Evolutionary conservation across 2,888 invertebrate genomes (phyloP).

Genomic region (Dynastes tityus): DNA sequence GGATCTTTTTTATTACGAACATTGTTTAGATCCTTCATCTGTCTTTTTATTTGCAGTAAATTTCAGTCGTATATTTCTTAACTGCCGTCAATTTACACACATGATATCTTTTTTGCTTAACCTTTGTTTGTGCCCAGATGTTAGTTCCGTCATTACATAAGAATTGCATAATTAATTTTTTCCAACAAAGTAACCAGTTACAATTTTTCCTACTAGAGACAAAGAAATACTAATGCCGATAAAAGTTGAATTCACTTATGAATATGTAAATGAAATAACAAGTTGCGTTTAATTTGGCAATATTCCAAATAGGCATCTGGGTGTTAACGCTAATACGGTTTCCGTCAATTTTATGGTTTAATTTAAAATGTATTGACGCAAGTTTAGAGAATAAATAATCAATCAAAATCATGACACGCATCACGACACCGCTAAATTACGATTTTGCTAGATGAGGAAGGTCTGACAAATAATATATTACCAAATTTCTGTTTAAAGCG

Average conservation of each 20-base stretch:
- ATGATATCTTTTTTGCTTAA: background rate
- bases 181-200: background rate
- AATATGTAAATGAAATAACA: background rate
- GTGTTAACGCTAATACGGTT: background rate
- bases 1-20: too few relatives aligned
- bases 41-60: too few relatives aligned
- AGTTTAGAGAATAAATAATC: background rate
- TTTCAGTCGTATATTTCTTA: too few relatives aligned
- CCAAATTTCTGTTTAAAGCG: constrained; percentile 1
- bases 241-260: background rate
- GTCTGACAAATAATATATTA: constrained; percentile 36
- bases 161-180: constrained; percentile 1
- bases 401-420: constrained; percentile 19
- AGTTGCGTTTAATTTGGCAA: background rate
- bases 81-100: background rate
- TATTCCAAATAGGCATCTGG: background rate
- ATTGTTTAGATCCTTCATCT: too few relatives aligned
- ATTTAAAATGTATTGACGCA: constrained; percentile 9
- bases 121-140: background rate
- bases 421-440: constrained; percentile 21
- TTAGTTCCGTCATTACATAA: background rate
- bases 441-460: constrained; percentile 1
- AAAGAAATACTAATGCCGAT: background rate
- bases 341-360: background rate
- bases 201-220: background rate